phyloP scores from a whole-genome alignment of 2,797 vertebrate species.

The Danio choprae region DNA sequence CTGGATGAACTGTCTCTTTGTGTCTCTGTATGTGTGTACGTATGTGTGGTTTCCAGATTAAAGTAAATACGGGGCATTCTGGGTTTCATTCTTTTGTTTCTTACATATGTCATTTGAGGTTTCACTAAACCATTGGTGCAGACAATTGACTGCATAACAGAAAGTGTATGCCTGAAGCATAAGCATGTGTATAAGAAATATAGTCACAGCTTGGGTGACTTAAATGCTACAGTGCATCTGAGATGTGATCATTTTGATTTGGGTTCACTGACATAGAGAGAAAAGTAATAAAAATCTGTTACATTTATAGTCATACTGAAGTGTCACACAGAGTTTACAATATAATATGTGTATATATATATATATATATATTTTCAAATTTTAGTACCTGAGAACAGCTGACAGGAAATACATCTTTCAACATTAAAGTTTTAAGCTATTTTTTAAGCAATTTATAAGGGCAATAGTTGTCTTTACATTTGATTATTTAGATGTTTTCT shows the following conservation, averaged over 20 bases:
- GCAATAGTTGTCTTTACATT: neutral
- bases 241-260: neutral
- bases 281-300: neutral
- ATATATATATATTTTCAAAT: neutral
- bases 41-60: neutral
- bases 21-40: neutral
- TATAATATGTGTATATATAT: neutral
- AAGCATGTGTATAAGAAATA: too few relatives aligned
- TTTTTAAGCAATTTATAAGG: neutral
- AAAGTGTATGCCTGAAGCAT: neutral
- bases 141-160: neutral
- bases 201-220: neutral
- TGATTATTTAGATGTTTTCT: neutral
- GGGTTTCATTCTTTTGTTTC: too few relatives aligned
- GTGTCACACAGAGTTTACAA: neutral
- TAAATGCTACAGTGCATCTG: conserved; percentile 8
- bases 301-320: neutral
- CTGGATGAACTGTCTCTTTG: neutral
- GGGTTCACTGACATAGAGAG: neutral
- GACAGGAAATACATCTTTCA: neutral
- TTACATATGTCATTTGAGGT: neutral
- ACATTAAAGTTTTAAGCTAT: neutral
- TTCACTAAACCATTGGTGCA: neutral
- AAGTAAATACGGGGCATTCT: neutral
- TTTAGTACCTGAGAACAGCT: neutral